Conservation (phyloP, 1,140 invertebrate species). For the Muscidifurax raptorellus region DNA sequence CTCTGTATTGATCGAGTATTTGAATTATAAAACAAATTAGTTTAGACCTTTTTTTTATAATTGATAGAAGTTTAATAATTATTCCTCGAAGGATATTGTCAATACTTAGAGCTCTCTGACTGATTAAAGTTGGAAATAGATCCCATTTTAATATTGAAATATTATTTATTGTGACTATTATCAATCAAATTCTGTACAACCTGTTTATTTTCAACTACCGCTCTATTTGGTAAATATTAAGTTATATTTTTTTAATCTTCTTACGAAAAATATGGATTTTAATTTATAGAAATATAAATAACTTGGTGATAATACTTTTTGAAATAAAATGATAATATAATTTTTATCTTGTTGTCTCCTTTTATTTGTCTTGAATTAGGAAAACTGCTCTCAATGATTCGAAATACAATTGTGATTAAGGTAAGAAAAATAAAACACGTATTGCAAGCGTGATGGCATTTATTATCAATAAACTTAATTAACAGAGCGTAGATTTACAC, state of each 20-base stretch:
- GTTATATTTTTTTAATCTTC: conserved; percentile 18
- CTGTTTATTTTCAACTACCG: not conserved
- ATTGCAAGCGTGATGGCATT: conserved; percentile 76
- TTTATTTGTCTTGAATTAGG: no score
- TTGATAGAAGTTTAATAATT: conserved; percentile 19
- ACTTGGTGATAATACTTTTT: not conserved
- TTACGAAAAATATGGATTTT: not conserved
- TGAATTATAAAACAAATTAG: conserved; percentile 23
- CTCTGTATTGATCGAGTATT: conserved; percentile 5
- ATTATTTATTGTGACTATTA: not conserved
- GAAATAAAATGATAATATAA: not conserved
- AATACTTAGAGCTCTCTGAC: conserved; percentile 33
- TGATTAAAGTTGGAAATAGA: conserved; percentile 50
- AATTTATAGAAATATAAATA: not conserved
- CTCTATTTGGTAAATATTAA: not conserved
- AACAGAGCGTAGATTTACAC: conserved; percentile 75
- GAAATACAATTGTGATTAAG: conserved; percentile 53
- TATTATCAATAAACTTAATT: conserved; percentile 77
- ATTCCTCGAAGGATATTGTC: conserved; percentile 18
- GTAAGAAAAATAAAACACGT: conserved; percentile 43
- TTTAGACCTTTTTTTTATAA: conserved; percentile 38
- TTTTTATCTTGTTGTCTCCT: not conserved
- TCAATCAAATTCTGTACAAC: not conserved
- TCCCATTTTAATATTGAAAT: conserved; percentile 50
- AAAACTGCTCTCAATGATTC: no score